Conservation (phyloP, 2,888 invertebrate species). For the Rhopalosiphum nymphaeae region DNA sequence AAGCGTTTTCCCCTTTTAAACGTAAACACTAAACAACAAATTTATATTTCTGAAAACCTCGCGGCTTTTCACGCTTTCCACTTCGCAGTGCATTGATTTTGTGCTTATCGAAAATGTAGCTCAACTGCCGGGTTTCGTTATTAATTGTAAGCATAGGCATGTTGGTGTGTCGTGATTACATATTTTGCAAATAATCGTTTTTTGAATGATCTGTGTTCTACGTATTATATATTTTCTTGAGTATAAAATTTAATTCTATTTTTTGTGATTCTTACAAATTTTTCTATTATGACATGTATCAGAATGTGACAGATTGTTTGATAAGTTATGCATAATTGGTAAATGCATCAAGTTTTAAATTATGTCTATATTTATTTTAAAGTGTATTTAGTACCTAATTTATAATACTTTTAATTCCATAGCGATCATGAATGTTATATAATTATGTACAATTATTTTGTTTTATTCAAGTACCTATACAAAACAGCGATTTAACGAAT, state of each 20-base stretch:
- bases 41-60: not conserved
- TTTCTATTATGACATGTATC: not conserved
- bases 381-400: not conserved
- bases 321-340: not conserved
- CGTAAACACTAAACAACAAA: not conserved
- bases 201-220: not conserved
- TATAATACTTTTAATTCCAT: not conserved
- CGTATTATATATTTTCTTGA: not conserved
- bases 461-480: too few relatives aligned
- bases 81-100: not conserved
- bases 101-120: not conserved
- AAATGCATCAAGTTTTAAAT: not conserved
- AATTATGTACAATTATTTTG: not conserved
- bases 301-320: not conserved
- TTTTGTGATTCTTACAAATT: not conserved
- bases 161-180: not conserved
- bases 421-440: not conserved
- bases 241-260: not conserved
- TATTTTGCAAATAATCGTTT: not conserved
- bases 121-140: not conserved
- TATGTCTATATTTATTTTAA: not conserved
- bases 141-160: not conserved
- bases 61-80: not conserved
- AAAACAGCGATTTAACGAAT: not conserved
- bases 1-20: not conserved